phyloP scores from a whole-genome alignment of 2,113 vertebrate species.

The Glaucidium brasilianum region DNA sequence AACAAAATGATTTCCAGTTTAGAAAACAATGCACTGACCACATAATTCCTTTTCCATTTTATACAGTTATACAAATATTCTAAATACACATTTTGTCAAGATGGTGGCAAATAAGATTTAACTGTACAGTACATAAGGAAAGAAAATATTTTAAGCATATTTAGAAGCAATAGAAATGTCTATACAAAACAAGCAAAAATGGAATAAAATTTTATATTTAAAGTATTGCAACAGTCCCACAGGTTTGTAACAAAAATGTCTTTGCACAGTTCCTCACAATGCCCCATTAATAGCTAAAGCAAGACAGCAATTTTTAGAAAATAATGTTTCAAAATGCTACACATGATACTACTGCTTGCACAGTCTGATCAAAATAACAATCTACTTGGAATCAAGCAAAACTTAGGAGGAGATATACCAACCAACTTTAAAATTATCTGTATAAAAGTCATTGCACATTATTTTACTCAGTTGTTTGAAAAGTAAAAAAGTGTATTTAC shows the following conservation, averaged over 20 bases:
- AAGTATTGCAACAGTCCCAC: constrained; percentile 99
- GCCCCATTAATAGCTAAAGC: constrained; percentile 82
- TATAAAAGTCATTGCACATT: constrained; percentile 87
- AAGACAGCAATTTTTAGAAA: constrained; percentile 82
- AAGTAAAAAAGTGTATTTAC: constrained; percentile 90
- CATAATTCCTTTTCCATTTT: constrained; percentile 83
- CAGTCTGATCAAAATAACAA: constrained; percentile 81
- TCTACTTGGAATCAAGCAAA: constrained; percentile 80
- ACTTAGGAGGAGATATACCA: constrained; percentile 79
- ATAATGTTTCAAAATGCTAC: constrained; percentile 82
- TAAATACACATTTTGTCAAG: constrained; percentile 85
- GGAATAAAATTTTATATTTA: constrained; percentile 89
- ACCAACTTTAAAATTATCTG: constrained; percentile 81
- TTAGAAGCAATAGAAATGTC: constrained; percentile 87
- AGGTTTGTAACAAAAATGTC: constrained; percentile 86
- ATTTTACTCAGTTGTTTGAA: constrained; percentile 86
- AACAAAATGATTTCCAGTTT: constrained; percentile 88
- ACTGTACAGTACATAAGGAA: constrained; percentile 80
- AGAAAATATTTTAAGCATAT: constrained; percentile 85
- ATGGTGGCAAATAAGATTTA: constrained; percentile 82
- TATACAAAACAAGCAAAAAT: constrained; percentile 89
- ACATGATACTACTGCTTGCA: constrained; percentile 81
- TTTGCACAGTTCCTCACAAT: constrained; percentile 84
- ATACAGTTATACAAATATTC: constrained; percentile 94
- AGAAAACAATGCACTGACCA: constrained; percentile 89